A percentile compares a stretch with the other conserved stretches of the same genome.
Evolutionary conservation across 2,797 vertebrate genomes (phyloP).

Genomic region (Cephalopachus bancanus): DNA sequence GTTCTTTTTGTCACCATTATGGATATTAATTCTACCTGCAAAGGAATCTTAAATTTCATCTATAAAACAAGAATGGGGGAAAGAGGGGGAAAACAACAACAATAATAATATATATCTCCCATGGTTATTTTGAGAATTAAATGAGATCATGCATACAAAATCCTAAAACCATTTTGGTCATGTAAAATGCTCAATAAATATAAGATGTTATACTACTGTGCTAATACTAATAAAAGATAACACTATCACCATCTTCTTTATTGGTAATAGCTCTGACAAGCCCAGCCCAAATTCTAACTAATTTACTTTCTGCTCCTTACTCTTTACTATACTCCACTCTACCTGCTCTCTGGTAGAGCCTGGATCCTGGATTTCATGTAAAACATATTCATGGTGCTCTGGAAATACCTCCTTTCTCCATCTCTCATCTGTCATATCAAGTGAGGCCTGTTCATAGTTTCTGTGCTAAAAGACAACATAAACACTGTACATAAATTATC

Average conservation of each 20-base stretch:
- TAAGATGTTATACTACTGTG: background rate
- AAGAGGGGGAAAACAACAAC: too few relatives aligned
- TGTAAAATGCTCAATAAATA: background rate
- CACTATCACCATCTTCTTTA: background rate
- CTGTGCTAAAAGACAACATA: slow-evolving; percentile 53
- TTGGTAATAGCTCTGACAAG: background rate
- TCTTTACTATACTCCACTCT: slow-evolving; percentile 23
- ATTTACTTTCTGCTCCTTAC: slow-evolving; percentile 19
- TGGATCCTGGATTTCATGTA: slow-evolving; percentile 43
- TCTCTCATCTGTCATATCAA: slow-evolving; percentile 19
- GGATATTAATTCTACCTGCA: background rate
- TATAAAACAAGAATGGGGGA: slow-evolving; percentile 16
- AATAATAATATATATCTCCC: background rate
- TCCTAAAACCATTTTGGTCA: slow-evolving; percentile 49
- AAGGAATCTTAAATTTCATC: slow-evolving; percentile 25
- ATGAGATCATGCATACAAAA: slow-evolving; percentile 27
- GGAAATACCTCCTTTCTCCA: slow-evolving; percentile 56
- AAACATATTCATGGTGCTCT: background rate
- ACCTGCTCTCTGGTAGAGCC: slow-evolving; percentile 31
- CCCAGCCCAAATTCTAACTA: background rate
- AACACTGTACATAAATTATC: background rate
- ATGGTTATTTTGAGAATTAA: slow-evolving; percentile 43
- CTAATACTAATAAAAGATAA: slow-evolving; percentile 1
- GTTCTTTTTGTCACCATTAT: slow-evolving; percentile 3
- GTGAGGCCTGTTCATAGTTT: background rate